Base-by-base conservation (phyloP, 2,797 vertebrate genomes). In the Cossypha dichroa region DNA sequence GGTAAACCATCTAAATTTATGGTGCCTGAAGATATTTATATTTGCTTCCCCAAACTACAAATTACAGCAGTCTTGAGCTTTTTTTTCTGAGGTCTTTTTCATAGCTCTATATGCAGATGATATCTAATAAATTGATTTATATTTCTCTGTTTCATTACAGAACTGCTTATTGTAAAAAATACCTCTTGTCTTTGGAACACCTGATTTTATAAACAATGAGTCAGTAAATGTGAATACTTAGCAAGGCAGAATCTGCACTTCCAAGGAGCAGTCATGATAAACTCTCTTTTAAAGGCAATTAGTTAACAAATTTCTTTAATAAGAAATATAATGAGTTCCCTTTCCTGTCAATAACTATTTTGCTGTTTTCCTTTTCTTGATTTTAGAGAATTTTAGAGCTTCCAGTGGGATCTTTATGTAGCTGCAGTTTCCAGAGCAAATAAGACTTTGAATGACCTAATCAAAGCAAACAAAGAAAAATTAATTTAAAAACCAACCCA, bases 121-220 rank as follows among this genome's bases (percentile, higher is more conserved):
- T 88, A 68, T 85, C 82, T 85, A 86, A 93, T 83, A 91, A 91
- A 80, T 88, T 82, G 70, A 94, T 91, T 94, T 90, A 41, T 64
- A 88, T 12, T 87, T 88, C 36, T 87, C 33, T 66, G 36, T 77
- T 92, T 92, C 58, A 69, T 87, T 90, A 75, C 33, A 82, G 51
- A 88, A 69, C 64, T 93, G 80, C 18, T 86, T 75, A 69, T 36
- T 83, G 25, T 72, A 90, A 93, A 93, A 90, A 93, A 68, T 55
- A 41, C 7, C 6, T 72, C 49, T 67, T 78, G 13, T 69, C 48
- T 88, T 69, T 77, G 52, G 19, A 87, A 12, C 60, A 85, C 45
- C 59, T 83, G 70, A 23, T 58, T 90, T 86, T 59, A 88, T 69
- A 89, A 96, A 93, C 62, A 70, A 28, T 41, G 38, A 84, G 48